Conservation (phyloP, 2,797 vertebrate species). For the Myotis daubentonii region DNA sequence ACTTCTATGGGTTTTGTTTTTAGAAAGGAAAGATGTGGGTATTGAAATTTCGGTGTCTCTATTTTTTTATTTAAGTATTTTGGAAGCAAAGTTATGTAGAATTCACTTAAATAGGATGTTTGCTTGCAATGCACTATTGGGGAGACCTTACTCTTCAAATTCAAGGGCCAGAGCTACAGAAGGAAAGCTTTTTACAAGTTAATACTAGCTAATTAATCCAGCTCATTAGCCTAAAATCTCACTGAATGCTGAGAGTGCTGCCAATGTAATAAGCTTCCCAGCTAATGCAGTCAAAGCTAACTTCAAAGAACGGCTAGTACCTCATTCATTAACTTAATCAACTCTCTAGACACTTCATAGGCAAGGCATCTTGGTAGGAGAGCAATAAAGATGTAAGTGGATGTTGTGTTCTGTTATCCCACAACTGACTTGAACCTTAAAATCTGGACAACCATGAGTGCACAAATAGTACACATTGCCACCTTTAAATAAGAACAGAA, state of each 20-base stretch:
- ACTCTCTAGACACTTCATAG: neutral
- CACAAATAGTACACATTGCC: neutral
- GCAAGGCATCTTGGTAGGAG: neutral
- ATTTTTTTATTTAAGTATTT: slow-evolving; percentile 54
- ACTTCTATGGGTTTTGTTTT: neutral
- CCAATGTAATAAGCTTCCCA: slow-evolving; percentile 87
- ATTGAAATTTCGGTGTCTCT: neutral
- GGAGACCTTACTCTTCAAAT: neutral
- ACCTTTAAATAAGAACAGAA: neutral
- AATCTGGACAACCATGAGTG: neutral
- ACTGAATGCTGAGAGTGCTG: slow-evolving; percentile 84
- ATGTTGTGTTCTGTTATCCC: slow-evolving; percentile 16
- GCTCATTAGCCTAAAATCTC: slow-evolving; percentile 81
- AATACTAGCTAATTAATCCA: slow-evolving; percentile 87
- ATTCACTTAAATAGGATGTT: slow-evolving; percentile 3
- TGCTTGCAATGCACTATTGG: neutral
- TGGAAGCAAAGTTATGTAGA: slow-evolving; percentile 56
- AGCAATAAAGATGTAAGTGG: slow-evolving; percentile 8
- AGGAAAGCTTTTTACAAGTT: slow-evolving; percentile 79
- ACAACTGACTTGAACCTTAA: slow-evolving; percentile 9
- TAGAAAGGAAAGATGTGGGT: neutral
- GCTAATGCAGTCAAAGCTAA: slow-evolving; percentile 87
- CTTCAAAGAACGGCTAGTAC: slow-evolving; percentile 86
- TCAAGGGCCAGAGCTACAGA: slow-evolving; percentile 29
- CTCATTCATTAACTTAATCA: slow-evolving; percentile 83